Evolutionary conservation across 2,113 vertebrate genomes (phyloP).

Genomic region (Gallinago paraguaiae): DNA sequence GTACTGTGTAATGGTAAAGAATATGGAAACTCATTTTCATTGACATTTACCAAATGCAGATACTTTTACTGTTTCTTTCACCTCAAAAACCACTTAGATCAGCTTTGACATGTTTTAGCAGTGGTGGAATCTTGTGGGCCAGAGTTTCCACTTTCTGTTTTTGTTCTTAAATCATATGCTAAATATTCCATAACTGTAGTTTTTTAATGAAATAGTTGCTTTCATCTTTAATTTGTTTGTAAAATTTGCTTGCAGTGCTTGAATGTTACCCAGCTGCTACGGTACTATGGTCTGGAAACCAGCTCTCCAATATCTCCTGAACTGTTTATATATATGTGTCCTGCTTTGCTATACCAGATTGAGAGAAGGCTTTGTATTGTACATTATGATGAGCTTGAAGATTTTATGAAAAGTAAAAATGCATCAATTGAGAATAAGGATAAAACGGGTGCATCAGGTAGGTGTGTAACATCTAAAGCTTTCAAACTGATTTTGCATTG

Average conservation of each 20-base stretch:
- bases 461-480: constrained; percentile 15
- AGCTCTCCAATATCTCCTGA: constrained; percentile 85
- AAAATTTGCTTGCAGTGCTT: constrained; percentile 83
- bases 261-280: constrained; percentile 91
- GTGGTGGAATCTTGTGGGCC: neutral
- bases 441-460: constrained; percentile 82
- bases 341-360: constrained; percentile 95
- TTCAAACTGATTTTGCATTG: neutral
- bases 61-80: neutral
- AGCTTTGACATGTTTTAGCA: neutral
- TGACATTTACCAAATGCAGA: neutral
- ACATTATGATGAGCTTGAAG: constrained; percentile 85
- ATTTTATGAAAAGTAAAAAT: constrained; percentile 72
- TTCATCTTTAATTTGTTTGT: constrained; percentile 16
- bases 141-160: neutral
- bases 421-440: constrained; percentile 61
- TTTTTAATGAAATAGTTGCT: neutral
- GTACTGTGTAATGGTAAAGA: neutral
- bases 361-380: constrained; percentile 92
- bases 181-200: neutral
- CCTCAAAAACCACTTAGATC: neutral
- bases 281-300: constrained; percentile 84
- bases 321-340: constrained; percentile 91
- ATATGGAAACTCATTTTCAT: neutral
- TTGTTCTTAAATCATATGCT: neutral